Percentiles rank a stretch among this genome's conserved stretches.
These are phyloP conservation scores for Azorinus chamasolen DNA, from an alignment of 2,888 invertebrate genomes.

Conservation along the genomic window DNA sequence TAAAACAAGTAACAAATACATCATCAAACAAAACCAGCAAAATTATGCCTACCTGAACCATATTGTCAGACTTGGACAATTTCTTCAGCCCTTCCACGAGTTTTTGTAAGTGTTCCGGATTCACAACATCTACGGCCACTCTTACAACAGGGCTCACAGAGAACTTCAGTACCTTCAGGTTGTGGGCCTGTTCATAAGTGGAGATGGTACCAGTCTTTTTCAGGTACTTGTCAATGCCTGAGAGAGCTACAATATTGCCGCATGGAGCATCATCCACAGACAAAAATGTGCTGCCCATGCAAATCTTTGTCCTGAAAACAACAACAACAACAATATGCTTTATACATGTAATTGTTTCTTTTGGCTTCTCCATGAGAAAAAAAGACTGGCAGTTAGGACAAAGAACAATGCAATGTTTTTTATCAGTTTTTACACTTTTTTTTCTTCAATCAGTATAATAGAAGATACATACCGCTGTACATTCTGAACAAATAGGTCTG, in stretches of 20 bases:
- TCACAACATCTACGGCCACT: slow-evolving; percentile 99
- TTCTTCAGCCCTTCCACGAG: slow-evolving; percentile 99
- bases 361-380: too few relatives aligned
- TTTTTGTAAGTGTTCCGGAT: slow-evolving; percentile 99
- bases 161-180: slow-evolving; percentile 98
- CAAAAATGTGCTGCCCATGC: slow-evolving; percentile 99
- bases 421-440: too few relatives aligned
- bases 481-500: slow-evolving; percentile 98
- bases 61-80: slow-evolving; percentile 99
- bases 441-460: too few relatives aligned
- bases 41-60: slow-evolving; percentile 90
- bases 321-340: too few relatives aligned
- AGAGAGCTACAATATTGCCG: slow-evolving; percentile 99
- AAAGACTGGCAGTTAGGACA: too few relatives aligned
- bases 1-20: too few relatives aligned
- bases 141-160: slow-evolving; percentile 99
- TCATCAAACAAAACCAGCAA: neutral
- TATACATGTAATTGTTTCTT: too few relatives aligned
- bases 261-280: slow-evolving; percentile 99
- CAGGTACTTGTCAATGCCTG: slow-evolving; percentile 99
- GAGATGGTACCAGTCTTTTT: slow-evolving; percentile 99
- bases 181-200: slow-evolving; percentile 99
- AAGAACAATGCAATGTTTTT: too few relatives aligned
- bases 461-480: slow-evolving; percentile 92
- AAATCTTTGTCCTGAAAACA: slow-evolving; percentile 95